phyloP scores from a whole-genome alignment of 1,140 invertebrate genomes.

The Drosophila setifemur region DNA sequence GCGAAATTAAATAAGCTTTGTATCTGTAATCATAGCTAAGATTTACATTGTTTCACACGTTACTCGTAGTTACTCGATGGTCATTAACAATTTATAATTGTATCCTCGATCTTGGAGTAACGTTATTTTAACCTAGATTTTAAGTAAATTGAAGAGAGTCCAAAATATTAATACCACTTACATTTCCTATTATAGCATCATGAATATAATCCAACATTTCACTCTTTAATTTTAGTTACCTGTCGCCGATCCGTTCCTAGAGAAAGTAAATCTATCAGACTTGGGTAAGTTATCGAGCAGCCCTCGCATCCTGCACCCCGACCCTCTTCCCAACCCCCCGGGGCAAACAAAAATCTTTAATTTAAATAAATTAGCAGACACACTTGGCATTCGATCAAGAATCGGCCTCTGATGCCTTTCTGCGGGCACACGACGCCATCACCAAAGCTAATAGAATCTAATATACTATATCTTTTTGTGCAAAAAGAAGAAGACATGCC shows the following conservation, averaged over 20 bases:
- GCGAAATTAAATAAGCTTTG: background rate
- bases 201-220: constrained; percentile 63
- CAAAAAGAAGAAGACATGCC: background rate
- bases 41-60: too few relatives aligned
- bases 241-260: constrained; percentile 93
- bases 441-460: constrained; percentile 11
- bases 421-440: constrained; percentile 57
- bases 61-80: too few relatives aligned
- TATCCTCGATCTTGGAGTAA: too few relatives aligned
- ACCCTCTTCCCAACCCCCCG: background rate
- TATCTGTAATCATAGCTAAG: too few relatives aligned
- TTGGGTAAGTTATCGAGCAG: constrained; percentile 87
- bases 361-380: constrained; percentile 58
- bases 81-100: too few relatives aligned
- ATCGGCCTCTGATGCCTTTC: constrained; percentile 12
- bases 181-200: background rate
- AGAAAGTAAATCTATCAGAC: constrained; percentile 92
- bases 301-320: background rate
- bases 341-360: constrained; percentile 14
- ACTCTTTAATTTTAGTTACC: constrained; percentile 88
- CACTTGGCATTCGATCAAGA: constrained; percentile 56
- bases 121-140: too few relatives aligned
- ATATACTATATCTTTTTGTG: constrained; percentile 3
- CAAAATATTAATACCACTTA: too few relatives aligned
- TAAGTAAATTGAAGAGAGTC: too few relatives aligned